Percentiles rank a stretch among this genome's conserved stretches.
Evolutionary conservation across 2,888 invertebrate species (phyloP).

Genomic region (Pollenia griseotomentosa): DNA sequence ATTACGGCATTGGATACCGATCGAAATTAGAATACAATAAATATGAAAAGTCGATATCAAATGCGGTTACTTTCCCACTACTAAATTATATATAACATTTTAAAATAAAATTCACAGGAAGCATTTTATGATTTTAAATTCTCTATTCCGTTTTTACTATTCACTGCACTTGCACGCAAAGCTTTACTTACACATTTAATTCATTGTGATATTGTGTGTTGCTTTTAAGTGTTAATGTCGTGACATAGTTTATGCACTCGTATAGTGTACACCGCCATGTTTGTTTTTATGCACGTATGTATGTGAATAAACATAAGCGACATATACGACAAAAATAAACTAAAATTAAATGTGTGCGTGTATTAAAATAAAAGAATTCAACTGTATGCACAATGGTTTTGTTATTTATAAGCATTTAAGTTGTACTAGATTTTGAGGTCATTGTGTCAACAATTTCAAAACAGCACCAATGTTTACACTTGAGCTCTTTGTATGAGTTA

Average conservation of each 20-base stretch:
- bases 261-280: conserved; percentile 14
- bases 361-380: conserved; percentile 50
- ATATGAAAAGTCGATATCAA: too few relatives aligned
- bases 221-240: conserved; percentile 70
- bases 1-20: too few relatives aligned
- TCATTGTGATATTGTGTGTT: conserved; percentile 40
- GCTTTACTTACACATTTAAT: not conserved
- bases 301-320: not conserved
- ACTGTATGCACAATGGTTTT: conserved; percentile 56
- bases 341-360: not conserved
- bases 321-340: not conserved
- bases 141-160: not conserved
- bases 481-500: conserved; percentile 59
- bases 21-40: too few relatives aligned
- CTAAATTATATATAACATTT: too few relatives aligned
- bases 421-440: conserved; percentile 71
- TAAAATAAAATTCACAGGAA: too few relatives aligned
- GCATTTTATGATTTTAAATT: not conserved
- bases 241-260: conserved; percentile 68
- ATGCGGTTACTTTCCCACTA: too few relatives aligned
- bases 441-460: conserved; percentile 71
- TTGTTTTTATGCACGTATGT: conserved; percentile 10
- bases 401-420: conserved; percentile 73
- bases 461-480: conserved; percentile 70
- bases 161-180: conserved; percentile 4